Base-by-base conservation (phyloP, 1,140 invertebrate species). In the Pomacea maculata region DNA sequence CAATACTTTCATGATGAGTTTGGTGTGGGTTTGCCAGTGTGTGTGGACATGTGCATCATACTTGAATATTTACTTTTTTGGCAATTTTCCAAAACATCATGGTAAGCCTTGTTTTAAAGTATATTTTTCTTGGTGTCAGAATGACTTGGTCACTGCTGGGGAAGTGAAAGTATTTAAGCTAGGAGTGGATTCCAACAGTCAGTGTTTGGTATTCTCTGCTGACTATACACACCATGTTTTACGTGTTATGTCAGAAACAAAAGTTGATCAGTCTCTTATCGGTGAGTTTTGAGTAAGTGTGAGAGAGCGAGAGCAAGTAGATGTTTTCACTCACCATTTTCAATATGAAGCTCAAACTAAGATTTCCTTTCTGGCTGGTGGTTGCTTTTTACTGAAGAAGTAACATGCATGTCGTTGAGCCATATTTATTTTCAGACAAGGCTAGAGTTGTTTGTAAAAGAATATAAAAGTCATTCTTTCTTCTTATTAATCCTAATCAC, bases 121-220 rank as follows among this genome's bases (percentile, higher is more conserved):
- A 9, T 63, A 55, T 25, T 54, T 15, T 75, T 55, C 17, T 54
- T n/a, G 61, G 52, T 54, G 52, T 29, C 75, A 91, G 90, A 85
- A 88, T 87, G 87, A 90, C 75, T 71, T 91, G 74, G 81, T 81
- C 72, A 82, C 83, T 14, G 83, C 74, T 79, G 86, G 87, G 29
- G 83, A 87, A 57, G 82, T 91, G 15, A 87, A 86, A 68, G 45
- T 89, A 65, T 90, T 91, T 78, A 89, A 88, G 76, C 82, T 90
- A 71, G 90, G 83, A 57, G 78, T 83, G 34, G 86, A 87, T 11
- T 77, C 83, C n/a, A 85, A 87, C 79, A 86, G 88, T 68, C 84
- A 86, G 70, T 86, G 85, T 70, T 79, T 91, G 71, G 84, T 90
- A 11, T 90, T 88, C 78, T 85, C 87, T 25, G 84, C 86, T 55